Conservation (phyloP, 2,113 vertebrate species). For the Triplophysa siluroides region DNA sequence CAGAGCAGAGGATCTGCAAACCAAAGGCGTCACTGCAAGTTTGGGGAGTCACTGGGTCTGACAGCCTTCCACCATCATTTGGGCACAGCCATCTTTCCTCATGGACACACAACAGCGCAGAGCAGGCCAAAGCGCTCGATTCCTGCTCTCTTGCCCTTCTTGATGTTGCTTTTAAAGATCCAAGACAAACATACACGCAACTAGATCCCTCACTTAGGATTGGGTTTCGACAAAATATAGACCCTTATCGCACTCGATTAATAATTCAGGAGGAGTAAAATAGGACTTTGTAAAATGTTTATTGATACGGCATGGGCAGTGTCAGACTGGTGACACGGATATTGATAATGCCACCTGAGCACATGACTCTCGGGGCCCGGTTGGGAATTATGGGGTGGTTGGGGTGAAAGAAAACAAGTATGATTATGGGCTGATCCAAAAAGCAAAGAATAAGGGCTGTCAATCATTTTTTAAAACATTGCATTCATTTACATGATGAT, state of each 20-base stretch:
- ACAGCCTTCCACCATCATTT: conserved; percentile 34
- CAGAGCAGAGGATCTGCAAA: conserved; percentile 31
- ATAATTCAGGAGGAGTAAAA: conserved; percentile 80
- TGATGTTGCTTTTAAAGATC: conserved; percentile 71
- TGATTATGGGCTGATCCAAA: not conserved
- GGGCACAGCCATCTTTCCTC: not conserved
- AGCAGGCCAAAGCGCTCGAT: conserved; percentile 20
- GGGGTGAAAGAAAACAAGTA: not conserved
- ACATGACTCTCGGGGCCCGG: conserved; percentile 55
- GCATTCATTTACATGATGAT: not conserved
- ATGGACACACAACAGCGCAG: not conserved
- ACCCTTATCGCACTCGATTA: conserved; percentile 76
- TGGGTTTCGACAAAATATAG: conserved; percentile 78
- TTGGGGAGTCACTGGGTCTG: conserved; percentile 31
- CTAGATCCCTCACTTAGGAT: conserved; percentile 70
- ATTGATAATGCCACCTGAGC: conserved; percentile 79
- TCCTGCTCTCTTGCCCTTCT: conserved; percentile 62
- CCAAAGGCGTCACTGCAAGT: conserved; percentile 37
- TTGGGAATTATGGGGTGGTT: too few species aligned
- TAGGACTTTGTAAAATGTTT: conserved; percentile 83
- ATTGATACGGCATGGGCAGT: conserved; percentile 78
- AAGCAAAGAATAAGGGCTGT: not conserved
- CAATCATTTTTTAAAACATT: not conserved
- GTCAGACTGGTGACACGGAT: conserved; percentile 71
- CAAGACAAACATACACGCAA: conserved; percentile 78